phyloP scores from a whole-genome alignment of 2,113 vertebrate genomes.

The Lota lota region DNA sequence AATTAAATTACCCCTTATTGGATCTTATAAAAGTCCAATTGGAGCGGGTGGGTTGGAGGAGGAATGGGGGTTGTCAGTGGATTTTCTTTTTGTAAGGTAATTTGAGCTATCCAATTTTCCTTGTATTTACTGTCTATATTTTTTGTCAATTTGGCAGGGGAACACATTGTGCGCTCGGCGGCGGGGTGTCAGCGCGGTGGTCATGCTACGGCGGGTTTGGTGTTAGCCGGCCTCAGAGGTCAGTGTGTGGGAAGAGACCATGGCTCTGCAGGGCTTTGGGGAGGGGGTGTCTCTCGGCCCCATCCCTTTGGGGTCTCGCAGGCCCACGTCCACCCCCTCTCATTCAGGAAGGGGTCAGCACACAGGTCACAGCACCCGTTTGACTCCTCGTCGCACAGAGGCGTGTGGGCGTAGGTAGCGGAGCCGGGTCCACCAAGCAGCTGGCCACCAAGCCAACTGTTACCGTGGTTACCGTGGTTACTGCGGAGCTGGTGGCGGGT shows the following conservation, averaged over 20 bases:
- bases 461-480: no score
- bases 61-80: slow-evolving; percentile 25
- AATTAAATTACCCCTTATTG: slow-evolving; percentile 73
- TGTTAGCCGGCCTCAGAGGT: slow-evolving; percentile 73
- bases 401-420: slow-evolving; percentile 71
- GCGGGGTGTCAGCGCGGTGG: slow-evolving; percentile 68
- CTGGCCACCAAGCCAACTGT: no score
- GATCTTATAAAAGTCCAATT: slow-evolving; percentile 70
- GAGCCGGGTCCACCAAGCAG: slow-evolving; percentile 1
- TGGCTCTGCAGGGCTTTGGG: slow-evolving; percentile 67
- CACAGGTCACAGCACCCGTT: slow-evolving; percentile 73
- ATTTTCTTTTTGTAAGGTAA: slow-evolving; percentile 72
- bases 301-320: slow-evolving; percentile 72
- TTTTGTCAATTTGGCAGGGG: slow-evolving; percentile 74
- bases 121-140: slow-evolving; percentile 76
- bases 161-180: slow-evolving; percentile 61
- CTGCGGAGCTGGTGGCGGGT: slow-evolving; percentile 24
- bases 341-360: slow-evolving; percentile 74
- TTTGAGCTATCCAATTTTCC: slow-evolving; percentile 76
- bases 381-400: slow-evolving; percentile 61
- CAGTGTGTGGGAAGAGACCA: slow-evolving; percentile 75
- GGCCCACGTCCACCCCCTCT: slow-evolving; percentile 47
- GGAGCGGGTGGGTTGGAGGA: no score
- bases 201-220: slow-evolving; percentile 70
- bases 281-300: slow-evolving; percentile 55